phyloP scores from a whole-genome alignment of 2,888 invertebrate genomes.

The Volucella inflata region DNA sequence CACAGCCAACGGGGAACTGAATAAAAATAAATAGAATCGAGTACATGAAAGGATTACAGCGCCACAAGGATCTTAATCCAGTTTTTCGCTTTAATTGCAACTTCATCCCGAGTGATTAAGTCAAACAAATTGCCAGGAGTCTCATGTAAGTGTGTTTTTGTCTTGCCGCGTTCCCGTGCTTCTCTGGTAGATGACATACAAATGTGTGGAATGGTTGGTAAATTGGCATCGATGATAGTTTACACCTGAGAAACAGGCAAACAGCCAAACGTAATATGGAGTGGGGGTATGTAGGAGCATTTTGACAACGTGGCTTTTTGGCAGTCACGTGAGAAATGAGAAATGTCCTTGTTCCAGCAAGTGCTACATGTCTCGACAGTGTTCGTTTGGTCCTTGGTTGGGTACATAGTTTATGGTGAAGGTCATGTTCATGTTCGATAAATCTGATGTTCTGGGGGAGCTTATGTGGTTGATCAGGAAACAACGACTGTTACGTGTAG shows the following conservation, averaged over 20 bases:
- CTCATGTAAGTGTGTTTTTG: background rate
- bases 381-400: constrained; percentile 13
- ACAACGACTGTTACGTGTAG: background rate
- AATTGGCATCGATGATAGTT: constrained; percentile 63
- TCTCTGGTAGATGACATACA: background rate
- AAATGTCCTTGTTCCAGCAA: constrained; percentile 59
- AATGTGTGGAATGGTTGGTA: background rate
- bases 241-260: constrained; percentile 43
- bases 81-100: constrained; percentile 64
- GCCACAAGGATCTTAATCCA: constrained; percentile 21
- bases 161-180: too few relatives aligned
- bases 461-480: constrained; percentile 34
- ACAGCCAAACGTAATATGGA: background rate
- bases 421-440: constrained; percentile 68
- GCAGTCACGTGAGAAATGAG: constrained; percentile 55
- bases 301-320: constrained; percentile 57
- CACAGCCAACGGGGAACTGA: background rate
- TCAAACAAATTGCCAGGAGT: constrained; percentile 55
- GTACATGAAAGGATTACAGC: constrained; percentile 61
- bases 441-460: constrained; percentile 48
- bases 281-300: constrained; percentile 3
- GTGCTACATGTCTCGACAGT: constrained; percentile 49
- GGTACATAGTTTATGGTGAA: constrained; percentile 57
- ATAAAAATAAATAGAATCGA: constrained; percentile 18
- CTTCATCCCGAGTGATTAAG: constrained; percentile 66